These are phyloP conservation scores for Thalassarche chlororhynchos DNA, from an alignment of 2,113 vertebrate genomes.

Conservation along the genomic window DNA sequence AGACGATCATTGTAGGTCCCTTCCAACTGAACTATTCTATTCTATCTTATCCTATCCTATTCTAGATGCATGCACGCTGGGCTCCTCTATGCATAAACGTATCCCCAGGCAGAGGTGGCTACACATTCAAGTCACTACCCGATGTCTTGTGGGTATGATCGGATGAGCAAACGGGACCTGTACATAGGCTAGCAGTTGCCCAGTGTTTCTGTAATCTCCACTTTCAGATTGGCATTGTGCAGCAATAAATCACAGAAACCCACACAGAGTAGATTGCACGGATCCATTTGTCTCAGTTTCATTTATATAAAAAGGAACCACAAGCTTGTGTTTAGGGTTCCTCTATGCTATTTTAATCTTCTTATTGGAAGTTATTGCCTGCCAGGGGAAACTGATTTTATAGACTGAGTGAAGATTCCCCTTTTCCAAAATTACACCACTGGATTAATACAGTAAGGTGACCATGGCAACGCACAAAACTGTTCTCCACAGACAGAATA, in stretches of 20 bases:
- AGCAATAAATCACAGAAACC: conserved; percentile 1
- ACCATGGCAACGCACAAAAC: conserved; percentile 20
- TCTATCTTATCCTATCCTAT: background rate
- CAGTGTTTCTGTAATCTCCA: background rate
- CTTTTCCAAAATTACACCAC: conserved; percentile 30
- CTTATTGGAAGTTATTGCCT: background rate
- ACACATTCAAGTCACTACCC: background rate
- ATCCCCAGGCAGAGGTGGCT: background rate
- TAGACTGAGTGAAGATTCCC: conserved; percentile 9
- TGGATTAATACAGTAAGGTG: conserved; percentile 11
- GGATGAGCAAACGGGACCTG: background rate
- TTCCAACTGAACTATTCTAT: background rate
- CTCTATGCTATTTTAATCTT: background rate
- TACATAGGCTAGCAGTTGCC: background rate
- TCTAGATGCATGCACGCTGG: fast-evolving
- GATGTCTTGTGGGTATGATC: fast-evolving
- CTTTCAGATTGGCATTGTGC: background rate
- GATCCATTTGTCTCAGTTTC: background rate
- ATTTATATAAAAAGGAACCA: background rate
- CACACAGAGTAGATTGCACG: background rate
- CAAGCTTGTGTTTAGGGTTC: background rate
- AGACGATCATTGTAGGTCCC: background rate
- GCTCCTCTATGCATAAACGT: background rate
- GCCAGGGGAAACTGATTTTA: background rate
- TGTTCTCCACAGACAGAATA: background rate